phyloP scores from a whole-genome alignment of 1,140 invertebrate species.

The Halyomorpha halys region DNA sequence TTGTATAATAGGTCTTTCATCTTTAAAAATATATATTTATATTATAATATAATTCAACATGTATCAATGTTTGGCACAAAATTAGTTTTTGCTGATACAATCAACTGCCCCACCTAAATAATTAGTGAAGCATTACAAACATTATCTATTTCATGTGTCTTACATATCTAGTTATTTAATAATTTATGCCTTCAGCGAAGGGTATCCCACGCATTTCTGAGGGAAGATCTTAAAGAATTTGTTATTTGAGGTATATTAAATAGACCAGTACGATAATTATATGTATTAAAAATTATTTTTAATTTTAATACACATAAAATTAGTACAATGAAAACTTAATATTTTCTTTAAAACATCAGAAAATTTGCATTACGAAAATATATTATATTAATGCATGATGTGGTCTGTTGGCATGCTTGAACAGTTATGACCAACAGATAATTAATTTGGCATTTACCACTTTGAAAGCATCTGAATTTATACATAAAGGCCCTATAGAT shows the following conservation, averaged over 20 bases:
- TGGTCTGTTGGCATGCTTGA: slow-evolving; percentile 10
- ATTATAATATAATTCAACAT: slow-evolving; percentile 23
- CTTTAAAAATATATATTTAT: slow-evolving; percentile 23
- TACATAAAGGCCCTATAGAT: slow-evolving; percentile 25
- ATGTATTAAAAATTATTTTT: not conserved
- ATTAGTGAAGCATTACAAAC: slow-evolving; percentile 25
- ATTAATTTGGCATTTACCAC: slow-evolving; percentile 4
- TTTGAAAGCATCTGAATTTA: slow-evolving; percentile 6
- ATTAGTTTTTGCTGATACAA: slow-evolving; percentile 26
- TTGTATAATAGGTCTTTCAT: slow-evolving; percentile 6
- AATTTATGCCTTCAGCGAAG: slow-evolving; percentile 13
- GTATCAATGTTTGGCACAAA: slow-evolving; percentile 29
- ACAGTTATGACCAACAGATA: not conserved
- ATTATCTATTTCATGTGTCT: slow-evolving; percentile 20
- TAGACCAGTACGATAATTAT: not conserved
- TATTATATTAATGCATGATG: slow-evolving; percentile 3
- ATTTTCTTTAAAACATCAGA: no score
- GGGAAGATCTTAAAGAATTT: slow-evolving; percentile 16
- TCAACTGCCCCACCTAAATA: slow-evolving; percentile 24
- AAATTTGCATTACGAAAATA: not conserved
- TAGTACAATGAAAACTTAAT: no score
- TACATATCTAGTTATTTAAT: not conserved
- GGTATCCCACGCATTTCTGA: slow-evolving; percentile 3
- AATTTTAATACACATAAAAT: no score
- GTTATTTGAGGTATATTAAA: slow-evolving; percentile 15